phyloP scores from a whole-genome alignment of 1,140 invertebrate species.

The Zelostemma sp. region DNA sequence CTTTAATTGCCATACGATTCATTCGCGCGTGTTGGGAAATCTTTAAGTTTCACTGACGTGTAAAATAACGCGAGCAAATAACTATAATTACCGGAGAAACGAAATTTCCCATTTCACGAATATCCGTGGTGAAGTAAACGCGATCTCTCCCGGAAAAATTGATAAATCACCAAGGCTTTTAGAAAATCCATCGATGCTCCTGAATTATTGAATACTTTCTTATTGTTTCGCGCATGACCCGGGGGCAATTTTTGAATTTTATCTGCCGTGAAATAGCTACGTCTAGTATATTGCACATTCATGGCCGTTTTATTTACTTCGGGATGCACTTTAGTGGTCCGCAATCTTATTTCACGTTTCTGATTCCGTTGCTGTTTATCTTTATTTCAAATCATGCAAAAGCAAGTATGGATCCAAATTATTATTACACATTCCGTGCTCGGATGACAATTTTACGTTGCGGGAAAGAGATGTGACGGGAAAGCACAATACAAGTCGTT shows the following conservation, averaged over 20 bases:
- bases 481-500: too few relatives aligned
- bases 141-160: background rate
- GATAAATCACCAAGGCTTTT: background rate
- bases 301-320: slow-evolving; percentile 14
- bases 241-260: slow-evolving; percentile 26
- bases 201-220: background rate
- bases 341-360: slow-evolving; percentile 25
- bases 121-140: too few relatives aligned
- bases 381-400: slow-evolving; percentile 3
- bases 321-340: slow-evolving; percentile 14
- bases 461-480: too few relatives aligned
- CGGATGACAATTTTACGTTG: background rate
- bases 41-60: too few relatives aligned
- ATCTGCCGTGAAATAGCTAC: slow-evolving; percentile 16
- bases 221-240: slow-evolving; percentile 13
- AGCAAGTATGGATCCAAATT: slow-evolving; percentile 4
- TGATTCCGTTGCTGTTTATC: slow-evolving; percentile 22
- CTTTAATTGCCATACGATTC: background rate
- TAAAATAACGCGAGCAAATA: too few relatives aligned
- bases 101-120: too few relatives aligned
- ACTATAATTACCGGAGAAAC: too few relatives aligned
- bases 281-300: slow-evolving; percentile 19
- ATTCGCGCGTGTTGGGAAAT: too few relatives aligned
- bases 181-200: background rate
- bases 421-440: background rate